These are phyloP conservation scores for Cartodere bifasciata DNA, from an alignment of 2,888 invertebrate species.

Conservation along the genomic window DNA sequence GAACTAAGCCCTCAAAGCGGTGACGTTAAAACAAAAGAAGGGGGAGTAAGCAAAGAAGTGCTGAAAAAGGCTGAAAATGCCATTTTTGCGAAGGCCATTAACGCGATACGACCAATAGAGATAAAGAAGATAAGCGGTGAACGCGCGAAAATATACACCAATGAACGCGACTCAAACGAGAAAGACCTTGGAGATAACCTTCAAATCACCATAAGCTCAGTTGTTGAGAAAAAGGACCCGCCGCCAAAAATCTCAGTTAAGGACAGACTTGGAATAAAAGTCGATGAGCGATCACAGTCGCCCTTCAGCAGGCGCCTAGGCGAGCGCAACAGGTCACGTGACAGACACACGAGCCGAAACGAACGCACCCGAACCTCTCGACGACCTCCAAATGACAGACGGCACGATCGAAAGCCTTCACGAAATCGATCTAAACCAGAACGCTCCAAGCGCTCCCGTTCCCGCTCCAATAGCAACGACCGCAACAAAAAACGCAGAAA, in stretches of 20 bases:
- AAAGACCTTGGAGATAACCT: slow-evolving; percentile 30
- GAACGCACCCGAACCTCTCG: slow-evolving; percentile 15
- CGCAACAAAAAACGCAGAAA: slow-evolving; percentile 27
- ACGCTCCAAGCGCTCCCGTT: slow-evolving; percentile 19
- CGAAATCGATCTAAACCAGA: slow-evolving; percentile 14
- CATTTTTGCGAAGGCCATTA: slow-evolving; percentile 79
- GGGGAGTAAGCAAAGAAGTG: slow-evolving; percentile 74
- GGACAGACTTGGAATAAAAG: slow-evolving; percentile 66
- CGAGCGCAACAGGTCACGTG: slow-evolving; percentile 25
- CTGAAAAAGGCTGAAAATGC: slow-evolving; percentile 85
- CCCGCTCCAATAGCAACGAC: slow-evolving; percentile 24
- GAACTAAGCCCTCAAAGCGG: slow-evolving; percentile 20
- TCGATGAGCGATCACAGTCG: slow-evolving; percentile 47
- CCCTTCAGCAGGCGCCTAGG: slow-evolving; percentile 33
- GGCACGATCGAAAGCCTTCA: slow-evolving; percentile 15
- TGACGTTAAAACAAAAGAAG: slow-evolving; percentile 39
- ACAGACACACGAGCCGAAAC: slow-evolving; percentile 21
- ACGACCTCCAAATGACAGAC: slow-evolving; percentile 16
- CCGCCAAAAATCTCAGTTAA: slow-evolving; percentile 61
- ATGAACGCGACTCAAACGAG: slow-evolving; percentile 30
- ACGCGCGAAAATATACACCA: slow-evolving; percentile 52
- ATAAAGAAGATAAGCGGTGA: slow-evolving; percentile 61
- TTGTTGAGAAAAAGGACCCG: slow-evolving; percentile 28
- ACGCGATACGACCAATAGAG: slow-evolving; percentile 60
- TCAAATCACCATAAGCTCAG: slow-evolving; percentile 23